These are phyloP conservation scores for Stomatorhinus ivindoensis DNA, from an alignment of 2,113 vertebrate genomes.

Conservation along the genomic window DNA sequence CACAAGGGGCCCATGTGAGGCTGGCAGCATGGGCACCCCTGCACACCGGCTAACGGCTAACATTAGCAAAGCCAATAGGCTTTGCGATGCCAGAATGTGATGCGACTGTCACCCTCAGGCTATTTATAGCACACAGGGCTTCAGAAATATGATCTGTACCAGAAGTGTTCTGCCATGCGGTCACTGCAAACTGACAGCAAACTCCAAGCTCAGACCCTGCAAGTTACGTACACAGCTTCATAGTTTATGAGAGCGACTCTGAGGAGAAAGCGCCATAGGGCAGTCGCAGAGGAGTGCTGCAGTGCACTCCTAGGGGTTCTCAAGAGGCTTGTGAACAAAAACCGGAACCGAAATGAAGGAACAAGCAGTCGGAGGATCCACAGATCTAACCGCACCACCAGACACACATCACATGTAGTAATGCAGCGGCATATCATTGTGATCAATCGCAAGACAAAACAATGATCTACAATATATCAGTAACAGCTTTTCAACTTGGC, in stretches of 20 bases:
- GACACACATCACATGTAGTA: not conserved
- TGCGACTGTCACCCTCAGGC: not conserved
- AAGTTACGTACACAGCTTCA: not conserved
- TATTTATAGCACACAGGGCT: constrained; percentile 11
- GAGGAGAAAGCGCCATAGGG: not conserved
- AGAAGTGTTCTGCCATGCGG: not conserved
- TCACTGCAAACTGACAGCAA: not conserved
- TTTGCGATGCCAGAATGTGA: not conserved
- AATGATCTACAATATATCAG: not conserved
- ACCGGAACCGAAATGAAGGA: not conserved
- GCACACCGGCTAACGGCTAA: constrained; percentile 4
- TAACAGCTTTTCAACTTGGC: not conserved
- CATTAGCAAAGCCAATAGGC: not conserved
- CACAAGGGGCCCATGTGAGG: not conserved
- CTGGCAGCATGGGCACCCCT: not conserved
- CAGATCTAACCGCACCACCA: not conserved
- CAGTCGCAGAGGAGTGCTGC: not conserved
- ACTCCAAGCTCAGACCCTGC: not conserved
- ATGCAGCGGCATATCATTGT: not conserved
- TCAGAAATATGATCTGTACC: constrained; percentile 27
- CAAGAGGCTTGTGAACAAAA: not conserved
- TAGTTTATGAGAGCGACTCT: not conserved
- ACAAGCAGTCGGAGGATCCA: not conserved
- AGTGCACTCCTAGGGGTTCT: not conserved
- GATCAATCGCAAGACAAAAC: not conserved